Evolutionary conservation across 2,888 invertebrate species (phyloP).

Genomic region (Corbicula japonica): DNA sequence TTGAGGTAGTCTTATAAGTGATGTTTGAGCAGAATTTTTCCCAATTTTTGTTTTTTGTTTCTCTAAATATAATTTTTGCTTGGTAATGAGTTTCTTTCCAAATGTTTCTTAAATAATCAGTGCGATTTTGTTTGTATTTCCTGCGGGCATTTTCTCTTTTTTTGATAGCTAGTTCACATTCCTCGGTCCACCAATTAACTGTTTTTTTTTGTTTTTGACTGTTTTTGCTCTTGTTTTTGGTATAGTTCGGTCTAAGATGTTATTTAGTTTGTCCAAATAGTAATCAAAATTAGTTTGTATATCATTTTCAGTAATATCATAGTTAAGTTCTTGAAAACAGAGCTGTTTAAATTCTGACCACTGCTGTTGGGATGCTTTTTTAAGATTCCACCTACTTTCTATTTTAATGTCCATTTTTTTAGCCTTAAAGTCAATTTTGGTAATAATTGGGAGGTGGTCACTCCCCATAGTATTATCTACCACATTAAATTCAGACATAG

Average conservation of each 20-base stretch:
- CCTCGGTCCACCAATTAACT: background rate
- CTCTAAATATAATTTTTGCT: background rate
- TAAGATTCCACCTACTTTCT: background rate
- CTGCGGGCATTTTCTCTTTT: background rate
- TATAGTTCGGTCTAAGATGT: background rate
- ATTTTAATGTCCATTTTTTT: background rate
- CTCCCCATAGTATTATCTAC: background rate
- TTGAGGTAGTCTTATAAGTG: background rate
- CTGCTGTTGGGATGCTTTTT: background rate
- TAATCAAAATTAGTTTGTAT: background rate
- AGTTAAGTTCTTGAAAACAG: background rate
- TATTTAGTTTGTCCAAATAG: background rate
- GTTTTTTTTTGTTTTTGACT: background rate
- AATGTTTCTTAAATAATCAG: background rate
- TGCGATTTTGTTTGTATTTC: background rate
- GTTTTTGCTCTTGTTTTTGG: slow-evolving; percentile 7
- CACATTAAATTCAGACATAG: background rate
- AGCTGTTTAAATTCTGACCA: slow-evolving; percentile 2
- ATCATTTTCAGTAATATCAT: background rate
- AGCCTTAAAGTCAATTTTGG: background rate
- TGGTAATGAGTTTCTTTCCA: background rate
- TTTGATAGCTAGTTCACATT: background rate
- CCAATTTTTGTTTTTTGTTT: background rate
- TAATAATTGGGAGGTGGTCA: background rate
- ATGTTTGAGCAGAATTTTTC: slow-evolving; percentile 1